A percentile compares a stretch with the other conserved stretches of the same genome.
Evolutionary conservation across 2,797 vertebrate genomes (phyloP).

Genomic region (Geotrypetes seraphini): DNA sequence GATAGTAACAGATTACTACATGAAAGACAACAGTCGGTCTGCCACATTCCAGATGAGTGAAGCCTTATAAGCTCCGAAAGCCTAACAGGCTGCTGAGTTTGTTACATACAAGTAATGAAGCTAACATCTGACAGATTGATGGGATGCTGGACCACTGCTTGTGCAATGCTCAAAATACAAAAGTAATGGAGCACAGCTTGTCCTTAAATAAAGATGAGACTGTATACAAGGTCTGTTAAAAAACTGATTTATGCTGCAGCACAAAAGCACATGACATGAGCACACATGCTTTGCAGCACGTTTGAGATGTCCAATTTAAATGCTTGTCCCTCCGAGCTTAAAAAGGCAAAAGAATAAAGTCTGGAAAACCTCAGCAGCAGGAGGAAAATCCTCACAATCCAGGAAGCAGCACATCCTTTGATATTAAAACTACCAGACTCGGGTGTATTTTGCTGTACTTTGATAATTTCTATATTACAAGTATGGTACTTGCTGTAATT

Average conservation of each 20-base stretch:
- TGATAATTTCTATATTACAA: no score
- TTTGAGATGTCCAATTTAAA: constrained; percentile 8
- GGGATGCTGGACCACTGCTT: not conserved
- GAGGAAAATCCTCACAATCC: no score
- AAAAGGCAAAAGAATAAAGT: not conserved
- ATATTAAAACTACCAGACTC: no score
- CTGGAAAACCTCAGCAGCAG: constrained; percentile 8
- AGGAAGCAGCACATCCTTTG: no score
- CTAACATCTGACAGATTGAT: constrained; percentile 13
- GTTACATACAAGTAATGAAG: constrained; percentile 16
- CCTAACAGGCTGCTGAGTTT: constrained; percentile 12
- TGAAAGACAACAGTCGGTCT: constrained; percentile 8
- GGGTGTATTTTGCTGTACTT: no score
- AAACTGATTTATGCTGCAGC: not conserved
- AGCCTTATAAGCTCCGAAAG: constrained; percentile 21
- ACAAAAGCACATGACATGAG: no score
- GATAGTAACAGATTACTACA: no score
- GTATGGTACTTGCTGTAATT: no score
- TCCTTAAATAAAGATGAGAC: constrained; percentile 1
- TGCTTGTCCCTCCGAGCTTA: not conserved
- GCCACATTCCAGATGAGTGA: constrained; percentile 11
- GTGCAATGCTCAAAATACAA: not conserved
- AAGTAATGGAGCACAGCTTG: constrained; percentile 10
- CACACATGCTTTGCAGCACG: not conserved
- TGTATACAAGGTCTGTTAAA: not conserved